phyloP scores from a whole-genome alignment of 30 jellyfish, hydroid and myxozoan genomes.

The Aurelia aurita complex sp. Pacific region DNA sequence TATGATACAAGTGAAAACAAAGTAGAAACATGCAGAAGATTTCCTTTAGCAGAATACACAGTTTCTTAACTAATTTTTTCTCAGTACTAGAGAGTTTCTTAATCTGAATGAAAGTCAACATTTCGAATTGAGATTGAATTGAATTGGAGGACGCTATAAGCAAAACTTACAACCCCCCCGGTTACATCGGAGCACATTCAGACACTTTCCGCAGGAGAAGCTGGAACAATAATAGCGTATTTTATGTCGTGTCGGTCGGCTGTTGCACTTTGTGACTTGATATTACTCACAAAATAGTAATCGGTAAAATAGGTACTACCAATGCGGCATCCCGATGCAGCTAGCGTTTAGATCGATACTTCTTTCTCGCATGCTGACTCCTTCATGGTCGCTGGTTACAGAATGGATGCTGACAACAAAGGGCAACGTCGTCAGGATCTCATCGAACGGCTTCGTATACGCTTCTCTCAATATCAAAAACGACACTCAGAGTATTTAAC shows the following conservation, averaged over 20 bases:
- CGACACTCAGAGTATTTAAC: slow-evolving; percentile 67
- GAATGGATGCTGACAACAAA: slow-evolving; percentile 86
- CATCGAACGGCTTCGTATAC: slow-evolving; percentile 84
- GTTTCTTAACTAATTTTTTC: too few species aligned
- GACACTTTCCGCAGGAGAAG: slow-evolving; percentile 80
- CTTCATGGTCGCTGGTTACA: slow-evolving; percentile 65
- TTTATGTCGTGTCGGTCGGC: slow-evolving; percentile 37
- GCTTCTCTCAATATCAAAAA: slow-evolving; percentile 81
- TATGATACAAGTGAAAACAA: too few species aligned
- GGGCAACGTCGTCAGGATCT: slow-evolving; percentile 86
- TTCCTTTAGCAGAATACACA: too few species aligned
- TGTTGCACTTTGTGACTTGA: slow-evolving; percentile 59
- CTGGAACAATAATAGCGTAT: slow-evolving; percentile 57
- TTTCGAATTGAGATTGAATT: neutral
- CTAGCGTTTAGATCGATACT: slow-evolving; percentile 4
- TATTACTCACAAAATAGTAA: slow-evolving; percentile 42
- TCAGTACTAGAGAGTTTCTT: too few species aligned
- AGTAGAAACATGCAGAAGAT: too few species aligned
- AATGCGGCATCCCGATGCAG: slow-evolving; percentile 33
- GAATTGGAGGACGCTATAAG: neutral
- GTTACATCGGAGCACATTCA: slow-evolving; percentile 26
- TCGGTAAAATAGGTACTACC: slow-evolving; percentile 15
- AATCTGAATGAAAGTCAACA: too few species aligned
- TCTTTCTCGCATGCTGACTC: slow-evolving; percentile 23
- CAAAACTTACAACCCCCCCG: slow-evolving; percentile 32